phyloP scores from a whole-genome alignment of 2,113 vertebrate genomes.

The Paradoxurus hermaphroditus region DNA sequence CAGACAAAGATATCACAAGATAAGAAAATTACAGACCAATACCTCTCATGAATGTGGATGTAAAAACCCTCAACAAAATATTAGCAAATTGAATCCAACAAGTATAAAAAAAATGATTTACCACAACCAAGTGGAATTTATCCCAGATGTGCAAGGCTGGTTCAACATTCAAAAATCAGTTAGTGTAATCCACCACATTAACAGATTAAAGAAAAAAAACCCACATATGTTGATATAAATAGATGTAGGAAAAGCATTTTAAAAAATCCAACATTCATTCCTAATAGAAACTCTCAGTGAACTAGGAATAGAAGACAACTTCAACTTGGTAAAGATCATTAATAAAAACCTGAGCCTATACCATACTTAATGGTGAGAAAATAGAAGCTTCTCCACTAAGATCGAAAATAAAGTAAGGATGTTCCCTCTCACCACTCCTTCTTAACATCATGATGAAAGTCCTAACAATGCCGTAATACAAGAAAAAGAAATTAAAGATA shows the following conservation, averaged over 20 bases:
- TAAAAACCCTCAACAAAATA: not conserved
- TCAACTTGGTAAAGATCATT: not conserved
- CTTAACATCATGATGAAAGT: not conserved
- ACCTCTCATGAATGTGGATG: not conserved
- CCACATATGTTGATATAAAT: not conserved
- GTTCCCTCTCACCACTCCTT: not conserved
- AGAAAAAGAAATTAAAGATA: not conserved
- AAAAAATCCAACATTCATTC: not conserved
- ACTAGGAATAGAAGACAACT: not conserved
- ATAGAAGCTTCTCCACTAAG: not conserved
- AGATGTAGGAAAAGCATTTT: not conserved
- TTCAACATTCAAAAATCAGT: not conserved
- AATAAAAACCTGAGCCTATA: not conserved
- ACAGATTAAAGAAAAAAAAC: not conserved
- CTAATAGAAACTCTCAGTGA: not conserved
- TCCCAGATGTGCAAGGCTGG: not conserved
- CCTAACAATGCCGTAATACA: not conserved
- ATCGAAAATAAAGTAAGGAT: not conserved
- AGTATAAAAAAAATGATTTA: not conserved
- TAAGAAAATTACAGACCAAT: not conserved
- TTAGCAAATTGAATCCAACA: not conserved
- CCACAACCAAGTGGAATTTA: not conserved
- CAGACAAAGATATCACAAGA: not conserved
- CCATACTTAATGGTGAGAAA: not conserved
- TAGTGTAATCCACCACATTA: not conserved